A percentile compares a stretch with the other conserved stretches of the same genome.
phyloP scores from a whole-genome alignment of 30 jellyfish, hydroid and myxozoan species.

The Aurelia sp. region DNA sequence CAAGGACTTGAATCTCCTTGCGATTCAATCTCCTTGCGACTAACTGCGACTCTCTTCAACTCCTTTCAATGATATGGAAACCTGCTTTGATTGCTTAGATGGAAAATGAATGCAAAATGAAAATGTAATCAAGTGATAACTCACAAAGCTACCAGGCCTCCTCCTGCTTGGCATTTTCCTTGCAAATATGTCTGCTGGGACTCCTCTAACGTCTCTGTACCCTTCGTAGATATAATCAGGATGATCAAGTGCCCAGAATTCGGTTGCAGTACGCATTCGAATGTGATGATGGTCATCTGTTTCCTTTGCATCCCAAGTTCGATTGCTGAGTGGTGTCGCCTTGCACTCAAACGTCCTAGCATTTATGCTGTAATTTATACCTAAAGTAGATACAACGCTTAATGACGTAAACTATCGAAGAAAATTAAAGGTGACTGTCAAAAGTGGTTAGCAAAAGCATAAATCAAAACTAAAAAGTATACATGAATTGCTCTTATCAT shows the following conservation, averaged over 20 bases:
- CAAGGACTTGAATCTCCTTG: too few species aligned
- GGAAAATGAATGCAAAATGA: too few species aligned
- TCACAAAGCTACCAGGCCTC: background rate
- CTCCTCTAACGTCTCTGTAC: slow-evolving; percentile 7
- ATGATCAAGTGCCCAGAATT: background rate
- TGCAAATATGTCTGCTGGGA: slow-evolving; percentile 3
- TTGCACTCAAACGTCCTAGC: background rate
- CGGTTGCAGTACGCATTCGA: slow-evolving; percentile 12
- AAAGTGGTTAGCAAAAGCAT: too few species aligned
- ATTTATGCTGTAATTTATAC: slow-evolving; percentile 7
- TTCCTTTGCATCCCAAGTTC: slow-evolving; percentile 20
- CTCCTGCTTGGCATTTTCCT: background rate
- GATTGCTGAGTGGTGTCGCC: background rate
- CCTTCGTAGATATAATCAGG: slow-evolving; percentile 10
- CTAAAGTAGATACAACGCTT: background rate
- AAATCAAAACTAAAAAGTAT: too few species aligned
- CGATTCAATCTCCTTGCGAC: too few species aligned
- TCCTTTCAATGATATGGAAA: too few species aligned
- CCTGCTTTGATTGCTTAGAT: too few species aligned
- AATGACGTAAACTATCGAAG: too few species aligned
- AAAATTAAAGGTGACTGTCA: too few species aligned
- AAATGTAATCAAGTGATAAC: background rate
- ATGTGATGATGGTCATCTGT: slow-evolving; percentile 29
- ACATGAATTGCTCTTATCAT: too few species aligned
- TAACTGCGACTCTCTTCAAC: too few species aligned